Evolutionary conservation across 2,113 vertebrate genomes (phyloP).

Genomic region (Platysteira castanea): DNA sequence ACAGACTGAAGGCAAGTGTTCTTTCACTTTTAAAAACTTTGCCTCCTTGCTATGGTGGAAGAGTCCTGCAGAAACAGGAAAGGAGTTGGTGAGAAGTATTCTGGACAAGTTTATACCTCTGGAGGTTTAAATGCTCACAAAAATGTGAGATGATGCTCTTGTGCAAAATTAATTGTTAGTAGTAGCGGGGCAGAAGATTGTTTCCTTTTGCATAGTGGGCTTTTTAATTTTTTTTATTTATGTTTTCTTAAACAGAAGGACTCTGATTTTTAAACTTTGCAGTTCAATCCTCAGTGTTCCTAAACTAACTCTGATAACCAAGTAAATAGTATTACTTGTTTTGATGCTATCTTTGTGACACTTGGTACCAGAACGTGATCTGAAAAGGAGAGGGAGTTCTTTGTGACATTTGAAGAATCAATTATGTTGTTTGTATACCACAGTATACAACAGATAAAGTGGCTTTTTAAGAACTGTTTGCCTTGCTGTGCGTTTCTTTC

Average conservation of each 20-base stretch:
- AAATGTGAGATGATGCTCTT: not conserved
- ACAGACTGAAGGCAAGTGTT: not conserved
- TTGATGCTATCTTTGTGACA: not conserved
- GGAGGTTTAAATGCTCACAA: not conserved
- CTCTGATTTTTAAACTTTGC: not conserved
- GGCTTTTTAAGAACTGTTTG: not conserved
- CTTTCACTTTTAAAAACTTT: not conserved
- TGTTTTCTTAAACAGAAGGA: not conserved
- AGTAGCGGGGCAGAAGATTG: accelerated
- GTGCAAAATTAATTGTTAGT: not conserved
- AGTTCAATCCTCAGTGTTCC: not conserved
- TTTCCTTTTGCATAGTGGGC: not conserved
- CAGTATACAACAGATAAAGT: not conserved
- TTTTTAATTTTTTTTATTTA: not conserved
- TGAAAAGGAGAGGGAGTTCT: not conserved
- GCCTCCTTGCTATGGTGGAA: not conserved
- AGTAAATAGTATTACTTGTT: not conserved
- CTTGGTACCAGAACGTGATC: not conserved
- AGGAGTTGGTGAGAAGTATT: not conserved
- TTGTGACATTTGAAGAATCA: not conserved
- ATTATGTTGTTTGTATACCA: not conserved
- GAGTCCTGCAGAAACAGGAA: not conserved
- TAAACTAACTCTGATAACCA: not conserved
- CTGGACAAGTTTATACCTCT: not conserved
- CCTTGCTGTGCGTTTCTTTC: not conserved